Conservation (phyloP, 2,113 vertebrate species). For the Hyaena hyaena region DNA sequence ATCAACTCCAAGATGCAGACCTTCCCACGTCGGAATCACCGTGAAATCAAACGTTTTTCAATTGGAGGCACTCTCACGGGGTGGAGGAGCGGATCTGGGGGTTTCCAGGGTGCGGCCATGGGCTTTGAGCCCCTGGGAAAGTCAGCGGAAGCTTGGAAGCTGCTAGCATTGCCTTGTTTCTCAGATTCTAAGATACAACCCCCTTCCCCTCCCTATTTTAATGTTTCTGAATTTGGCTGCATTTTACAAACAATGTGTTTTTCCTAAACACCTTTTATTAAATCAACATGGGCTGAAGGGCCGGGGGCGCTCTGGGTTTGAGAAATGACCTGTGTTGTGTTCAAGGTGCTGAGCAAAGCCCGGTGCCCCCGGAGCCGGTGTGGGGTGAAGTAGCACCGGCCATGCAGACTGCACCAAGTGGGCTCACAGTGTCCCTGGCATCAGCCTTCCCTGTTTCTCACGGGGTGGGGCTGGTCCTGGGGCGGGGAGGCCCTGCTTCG, state of each 20-base stretch:
- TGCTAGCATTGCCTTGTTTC: neutral
- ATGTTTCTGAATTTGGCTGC: neutral
- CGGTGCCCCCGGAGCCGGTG: neutral
- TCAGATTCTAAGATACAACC: rapidly evolving
- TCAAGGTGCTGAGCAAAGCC: neutral
- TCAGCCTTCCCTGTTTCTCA: neutral
- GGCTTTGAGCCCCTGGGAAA: neutral
- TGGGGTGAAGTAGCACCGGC: neutral
- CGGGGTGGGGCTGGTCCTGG: neutral
- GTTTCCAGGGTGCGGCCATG: neutral
- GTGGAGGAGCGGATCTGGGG: neutral
- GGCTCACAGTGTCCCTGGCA: neutral
- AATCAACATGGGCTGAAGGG: rapidly evolving
- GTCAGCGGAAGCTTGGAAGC: rapidly evolving
- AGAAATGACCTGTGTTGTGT: neutral
- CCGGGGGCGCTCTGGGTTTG: too few species aligned
- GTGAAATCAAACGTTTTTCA: neutral
- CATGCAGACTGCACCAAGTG: neutral
- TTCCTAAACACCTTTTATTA: neutral
- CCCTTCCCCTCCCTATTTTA: rapidly evolving
- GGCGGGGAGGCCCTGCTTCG: neutral
- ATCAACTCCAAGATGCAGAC: neutral
- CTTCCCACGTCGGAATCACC: neutral
- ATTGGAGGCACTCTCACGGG: too few species aligned
- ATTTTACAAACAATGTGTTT: rapidly evolving